Base-by-base conservation (phyloP, 2,888 invertebrate species). In the Merodon equestris region DNA sequence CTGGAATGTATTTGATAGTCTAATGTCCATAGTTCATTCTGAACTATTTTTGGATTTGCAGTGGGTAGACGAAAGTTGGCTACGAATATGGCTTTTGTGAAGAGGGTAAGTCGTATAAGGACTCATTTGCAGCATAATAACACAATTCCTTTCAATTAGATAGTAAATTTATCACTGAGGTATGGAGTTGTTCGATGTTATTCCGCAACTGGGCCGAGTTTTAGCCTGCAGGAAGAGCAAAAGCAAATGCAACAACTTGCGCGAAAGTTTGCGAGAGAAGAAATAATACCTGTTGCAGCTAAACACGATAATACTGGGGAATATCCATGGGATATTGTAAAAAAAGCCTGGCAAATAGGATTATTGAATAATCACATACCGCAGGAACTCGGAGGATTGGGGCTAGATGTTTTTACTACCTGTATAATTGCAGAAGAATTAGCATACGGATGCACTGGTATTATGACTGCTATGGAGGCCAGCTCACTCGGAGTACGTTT, bases 291-390 rank as follows among this genome's bases (percentile, higher is more conserved):
- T 0, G 93, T 92, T 51, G 98, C 98, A 0, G 94, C 95, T 0
- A 93, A 98, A 70, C 92, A 96, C 88, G 98, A 99, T 90, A 93
- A 92, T 88, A 93, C 93, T 57, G 98, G 98, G 81, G 94, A 96
- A 90, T 99, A 95, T 90, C 98, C 99, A 0, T 96, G 95, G 96
- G 96, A 96, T 9, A 91, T 99, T 71, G 91, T 98, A 14, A 98
- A 98, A 91, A 97, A 98, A 88, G 97, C 97, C 0, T 97, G 96
- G 93, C 89, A 90, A 57, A 85, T 97, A 40, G 99, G 98, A 14
- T 91, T 99, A 9, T 92, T 97, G 90, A 98, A 97, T 87, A 91
- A 92, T 19, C 95, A 96, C 85, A 92, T 99, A 83, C 97, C 98
- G 0, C 91, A 92, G 83, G 91, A 93, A 84, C 90, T 92, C 86